These are phyloP conservation scores for Panthera leo DNA, from an alignment of 2,113 vertebrate species.

Conservation along the genomic window DNA sequence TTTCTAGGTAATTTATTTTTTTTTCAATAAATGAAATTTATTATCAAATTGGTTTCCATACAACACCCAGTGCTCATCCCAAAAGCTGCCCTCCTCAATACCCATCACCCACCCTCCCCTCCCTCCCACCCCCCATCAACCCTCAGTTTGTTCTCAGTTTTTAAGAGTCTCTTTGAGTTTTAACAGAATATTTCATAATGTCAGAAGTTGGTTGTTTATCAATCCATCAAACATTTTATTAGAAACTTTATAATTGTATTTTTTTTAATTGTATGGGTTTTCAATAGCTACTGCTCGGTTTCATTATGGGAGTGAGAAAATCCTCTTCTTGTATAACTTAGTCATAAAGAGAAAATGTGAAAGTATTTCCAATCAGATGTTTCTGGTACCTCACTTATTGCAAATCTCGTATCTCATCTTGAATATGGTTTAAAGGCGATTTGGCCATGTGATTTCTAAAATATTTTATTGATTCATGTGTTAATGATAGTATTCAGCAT, in stretches of 20 bases:
- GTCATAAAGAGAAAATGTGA: constrained; percentile 60
- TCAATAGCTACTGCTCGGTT: constrained; percentile 53
- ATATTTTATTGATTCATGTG: constrained; percentile 59
- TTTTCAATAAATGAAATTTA: too few species aligned
- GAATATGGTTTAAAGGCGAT: constrained; percentile 68
- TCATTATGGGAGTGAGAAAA: background rate
- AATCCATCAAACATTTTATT: constrained; percentile 66
- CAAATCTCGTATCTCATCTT: constrained; percentile 68
- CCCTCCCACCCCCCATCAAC: too few species aligned
- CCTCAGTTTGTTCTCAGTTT: too few species aligned
- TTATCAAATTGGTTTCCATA: too few species aligned
- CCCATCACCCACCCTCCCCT: too few species aligned
- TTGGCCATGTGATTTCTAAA: constrained; percentile 77
- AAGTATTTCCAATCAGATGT: constrained; percentile 75
- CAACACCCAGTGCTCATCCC: too few species aligned
- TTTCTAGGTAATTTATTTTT: too few species aligned
- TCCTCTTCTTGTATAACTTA: constrained; percentile 42
- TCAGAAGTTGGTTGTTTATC: constrained; percentile 55
- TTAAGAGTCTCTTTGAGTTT: background rate
- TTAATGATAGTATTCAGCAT: constrained; percentile 31
- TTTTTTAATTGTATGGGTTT: constrained; percentile 68
- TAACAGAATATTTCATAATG: constrained; percentile 72
- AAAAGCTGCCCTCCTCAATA: too few species aligned
- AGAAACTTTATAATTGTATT: constrained; percentile 68
- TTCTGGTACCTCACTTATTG: constrained; percentile 80